Evolutionary conservation across 2,797 vertebrate genomes (phyloP).

Genomic region (Xyrichtys novacula): DNA sequence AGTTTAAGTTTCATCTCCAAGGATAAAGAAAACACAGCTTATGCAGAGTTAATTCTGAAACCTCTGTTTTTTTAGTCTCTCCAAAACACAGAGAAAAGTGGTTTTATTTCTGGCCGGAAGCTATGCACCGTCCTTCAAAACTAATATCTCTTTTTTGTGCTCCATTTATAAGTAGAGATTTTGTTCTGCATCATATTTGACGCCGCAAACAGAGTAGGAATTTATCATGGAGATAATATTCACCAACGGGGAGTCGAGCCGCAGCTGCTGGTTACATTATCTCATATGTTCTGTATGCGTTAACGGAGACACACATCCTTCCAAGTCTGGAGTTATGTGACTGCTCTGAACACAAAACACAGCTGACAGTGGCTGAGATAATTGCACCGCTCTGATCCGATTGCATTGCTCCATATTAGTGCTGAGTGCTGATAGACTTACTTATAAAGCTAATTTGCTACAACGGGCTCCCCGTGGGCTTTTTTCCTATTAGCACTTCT

Average conservation of each 20-base stretch:
- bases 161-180: slow-evolving; percentile 1
- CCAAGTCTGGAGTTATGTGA: slow-evolving; percentile 18
- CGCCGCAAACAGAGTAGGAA: slow-evolving; percentile 19
- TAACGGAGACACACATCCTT: slow-evolving; percentile 38
- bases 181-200: slow-evolving; percentile 15
- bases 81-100: slow-evolving; percentile 11
- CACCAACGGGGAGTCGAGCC: neutral
- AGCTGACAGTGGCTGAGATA: slow-evolving; percentile 65
- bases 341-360: slow-evolving; percentile 43
- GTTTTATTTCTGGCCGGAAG: slow-evolving; percentile 18
- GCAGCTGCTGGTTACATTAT: slow-evolving; percentile 1
- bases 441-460: slow-evolving; percentile 71
- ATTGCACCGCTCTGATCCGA: slow-evolving; percentile 71
- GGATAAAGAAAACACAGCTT: no score
- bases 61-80: slow-evolving; percentile 29
- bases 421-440: slow-evolving; percentile 70
- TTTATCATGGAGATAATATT: slow-evolving; percentile 21
- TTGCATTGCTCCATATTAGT: slow-evolving; percentile 63
- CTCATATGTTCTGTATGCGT: slow-evolving; percentile 17
- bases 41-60: neutral
- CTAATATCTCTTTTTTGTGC: slow-evolving; percentile 1
- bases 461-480: slow-evolving; percentile 66
- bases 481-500: slow-evolving; percentile 60
- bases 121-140: slow-evolving; percentile 4
- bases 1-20: no score